Conservation (phyloP, 1,140 invertebrate genomes). For the Ylistrum balloti region DNA sequence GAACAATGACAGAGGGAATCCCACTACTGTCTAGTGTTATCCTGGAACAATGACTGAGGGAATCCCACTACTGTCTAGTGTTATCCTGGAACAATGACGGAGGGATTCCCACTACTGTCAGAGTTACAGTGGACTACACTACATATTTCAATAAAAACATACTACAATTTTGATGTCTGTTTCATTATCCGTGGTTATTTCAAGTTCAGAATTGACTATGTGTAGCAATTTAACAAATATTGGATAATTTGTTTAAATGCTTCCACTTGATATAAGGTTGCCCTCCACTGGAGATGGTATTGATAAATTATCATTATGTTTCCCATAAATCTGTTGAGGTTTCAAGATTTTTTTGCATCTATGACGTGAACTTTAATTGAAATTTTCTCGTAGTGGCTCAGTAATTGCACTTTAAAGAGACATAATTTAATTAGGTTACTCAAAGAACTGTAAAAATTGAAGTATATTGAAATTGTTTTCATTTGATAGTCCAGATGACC, state of each 20-base stretch:
- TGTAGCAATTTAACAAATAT: not conserved
- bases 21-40: no score
- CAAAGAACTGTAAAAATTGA: not conserved
- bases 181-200: not conserved
- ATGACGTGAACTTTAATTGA: conserved; percentile 29
- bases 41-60: no score
- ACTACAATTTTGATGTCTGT: no score
- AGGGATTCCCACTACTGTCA: no score
- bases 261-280: not conserved
- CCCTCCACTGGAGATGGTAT: not conserved
- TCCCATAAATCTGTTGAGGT: conserved; percentile 26
- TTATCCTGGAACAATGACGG: no score
- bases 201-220: not conserved
- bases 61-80: no score
- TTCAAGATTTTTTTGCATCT: conserved; percentile 16
- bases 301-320: conserved; percentile 21
- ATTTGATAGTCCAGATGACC: conserved; percentile 18
- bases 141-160: no score
- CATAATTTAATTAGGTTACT: conserved; percentile 21
- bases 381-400: conserved; percentile 22
- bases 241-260: conserved; percentile 33
- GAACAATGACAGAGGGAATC: no score
- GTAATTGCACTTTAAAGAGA: conserved; percentile 39
- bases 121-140: no score
- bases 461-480: conserved; percentile 30